These are phyloP conservation scores for Indicator indicator DNA, from an alignment of 2,113 vertebrate genomes.

Conservation along the genomic window DNA sequence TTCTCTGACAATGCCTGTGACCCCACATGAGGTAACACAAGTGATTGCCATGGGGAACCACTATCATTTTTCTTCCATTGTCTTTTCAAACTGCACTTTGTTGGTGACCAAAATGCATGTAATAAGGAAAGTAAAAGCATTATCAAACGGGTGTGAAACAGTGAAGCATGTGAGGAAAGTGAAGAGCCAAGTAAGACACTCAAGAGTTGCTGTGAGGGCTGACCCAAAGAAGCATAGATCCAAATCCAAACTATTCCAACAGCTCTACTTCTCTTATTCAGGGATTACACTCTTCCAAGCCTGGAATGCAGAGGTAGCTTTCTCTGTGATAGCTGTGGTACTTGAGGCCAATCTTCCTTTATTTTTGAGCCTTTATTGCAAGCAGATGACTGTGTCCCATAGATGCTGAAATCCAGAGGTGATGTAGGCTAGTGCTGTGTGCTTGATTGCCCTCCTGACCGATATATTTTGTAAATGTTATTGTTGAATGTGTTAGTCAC, in stretches of 20 bases:
- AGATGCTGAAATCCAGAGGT: neutral
- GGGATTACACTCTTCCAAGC: neutral
- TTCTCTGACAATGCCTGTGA: neutral
- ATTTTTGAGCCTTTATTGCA: neutral
- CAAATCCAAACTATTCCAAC: neutral
- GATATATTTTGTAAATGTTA: constrained; percentile 46
- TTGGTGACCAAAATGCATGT: neutral
- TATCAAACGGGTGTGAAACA: neutral
- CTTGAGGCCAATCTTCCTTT: neutral
- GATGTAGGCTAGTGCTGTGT: neutral
- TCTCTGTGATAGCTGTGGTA: neutral
- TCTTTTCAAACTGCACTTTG: neutral
- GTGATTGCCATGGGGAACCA: neutral
- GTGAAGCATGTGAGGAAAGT: neutral
- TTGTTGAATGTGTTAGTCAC: constrained; percentile 49
- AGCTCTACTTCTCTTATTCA: neutral
- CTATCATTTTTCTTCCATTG: rapidly evolving
- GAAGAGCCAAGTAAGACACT: neutral
- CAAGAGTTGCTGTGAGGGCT: neutral
- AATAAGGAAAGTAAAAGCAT: neutral
- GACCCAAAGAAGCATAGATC: neutral
- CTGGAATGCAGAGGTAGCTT: neutral
- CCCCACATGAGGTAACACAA: too few relatives aligned
- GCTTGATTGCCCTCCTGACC: constrained; percentile 53
- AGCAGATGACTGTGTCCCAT: neutral